These are phyloP conservation scores for Tichodroma muraria DNA, from an alignment of 2,113 vertebrate genomes.

Conservation along the genomic window DNA sequence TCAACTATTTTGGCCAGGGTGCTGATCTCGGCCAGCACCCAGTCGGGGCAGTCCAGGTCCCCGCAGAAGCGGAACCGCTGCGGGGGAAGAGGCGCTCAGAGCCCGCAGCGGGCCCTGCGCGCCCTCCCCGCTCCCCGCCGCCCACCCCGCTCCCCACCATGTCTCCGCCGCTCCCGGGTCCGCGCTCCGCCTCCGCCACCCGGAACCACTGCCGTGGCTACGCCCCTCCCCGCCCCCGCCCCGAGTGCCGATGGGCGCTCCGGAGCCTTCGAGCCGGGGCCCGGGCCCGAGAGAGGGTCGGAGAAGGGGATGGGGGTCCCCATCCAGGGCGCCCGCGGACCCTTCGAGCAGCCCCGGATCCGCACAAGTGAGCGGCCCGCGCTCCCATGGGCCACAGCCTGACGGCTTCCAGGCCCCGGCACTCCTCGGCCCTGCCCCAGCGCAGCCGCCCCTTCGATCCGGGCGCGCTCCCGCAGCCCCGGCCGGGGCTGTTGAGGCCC, in stretches of 20 bases:
- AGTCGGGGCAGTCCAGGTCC: slow-evolving; percentile 48
- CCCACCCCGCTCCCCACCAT: neutral
- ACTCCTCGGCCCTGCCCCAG: no score
- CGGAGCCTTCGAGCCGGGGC: no score
- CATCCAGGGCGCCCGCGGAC: no score
- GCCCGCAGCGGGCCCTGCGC: neutral
- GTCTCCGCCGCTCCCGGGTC: neutral
- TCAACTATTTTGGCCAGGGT: slow-evolving; percentile 33
- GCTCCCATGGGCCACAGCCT: no score
- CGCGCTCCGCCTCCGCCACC: neutral
- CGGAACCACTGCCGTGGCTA: neutral
- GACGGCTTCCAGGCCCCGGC: no score
- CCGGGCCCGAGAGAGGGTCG: no score
- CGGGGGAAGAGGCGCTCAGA: neutral
- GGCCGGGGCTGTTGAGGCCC: no score
- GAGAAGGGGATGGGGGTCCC: neutral
- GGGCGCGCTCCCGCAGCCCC: no score
- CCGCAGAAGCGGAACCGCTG: slow-evolving; percentile 50
- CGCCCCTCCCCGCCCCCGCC: neutral
- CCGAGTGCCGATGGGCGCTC: no score
- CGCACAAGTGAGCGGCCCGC: no score
- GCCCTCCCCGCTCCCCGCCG: neutral
- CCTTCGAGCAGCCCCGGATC: rapidly evolving
- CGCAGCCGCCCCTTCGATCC: no score
- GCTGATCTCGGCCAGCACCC: slow-evolving; percentile 54